Base-by-base conservation (phyloP, 2,888 invertebrate genomes). In the Heliconius ismenius region DNA sequence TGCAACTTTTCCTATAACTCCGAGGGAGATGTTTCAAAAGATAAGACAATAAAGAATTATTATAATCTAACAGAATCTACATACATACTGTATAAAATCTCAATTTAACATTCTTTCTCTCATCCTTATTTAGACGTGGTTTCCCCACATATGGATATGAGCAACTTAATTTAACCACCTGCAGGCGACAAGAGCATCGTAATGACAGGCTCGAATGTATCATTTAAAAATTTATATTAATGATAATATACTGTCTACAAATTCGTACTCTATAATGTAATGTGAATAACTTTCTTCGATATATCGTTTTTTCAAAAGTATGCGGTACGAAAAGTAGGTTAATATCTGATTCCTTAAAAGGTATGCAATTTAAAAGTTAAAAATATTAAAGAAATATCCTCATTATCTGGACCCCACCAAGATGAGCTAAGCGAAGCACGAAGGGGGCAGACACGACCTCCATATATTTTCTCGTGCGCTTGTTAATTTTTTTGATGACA, bases 71-170 rank as follows among this genome's bases (percentile, higher is more conserved):
- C n/a, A n/a, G 32, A 32, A 64, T 11, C 36, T 13, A 65, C 11
- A 24, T 13, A 65, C n/a, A n/a, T n/a, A n/a, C 58, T 13, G 60
- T 36, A 36, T 67, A 24, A 65, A 65, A 36, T 21, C 65, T 65
- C 18, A 65, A 65, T 65, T 67, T 39, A 67, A 67, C 36, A 67
- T 39, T 67, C 36, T 67, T 39, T 67, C 65, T 67, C 26, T 15
- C 24, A 63, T 58, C 67, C 72, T 65, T 72, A 72, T 75, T 77
- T 67, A 67, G 24, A 28, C 21, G 26, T 49, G 10, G 84, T 84
- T 81, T 64, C 67, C 63, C 75, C 75, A 73, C 63, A 77, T 73
- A 73, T 72, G 76, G 76, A 32, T 63, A 74, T 76, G 72, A 76
- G 73, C 73, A 79, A 79, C 62, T 76, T 76, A 74, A 54, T 69